Evolutionary conservation across 1,140 invertebrate species (phyloP), one percentile per base, ranked within the genome.

Genomic region (Drosophila bifasciata): DNA sequence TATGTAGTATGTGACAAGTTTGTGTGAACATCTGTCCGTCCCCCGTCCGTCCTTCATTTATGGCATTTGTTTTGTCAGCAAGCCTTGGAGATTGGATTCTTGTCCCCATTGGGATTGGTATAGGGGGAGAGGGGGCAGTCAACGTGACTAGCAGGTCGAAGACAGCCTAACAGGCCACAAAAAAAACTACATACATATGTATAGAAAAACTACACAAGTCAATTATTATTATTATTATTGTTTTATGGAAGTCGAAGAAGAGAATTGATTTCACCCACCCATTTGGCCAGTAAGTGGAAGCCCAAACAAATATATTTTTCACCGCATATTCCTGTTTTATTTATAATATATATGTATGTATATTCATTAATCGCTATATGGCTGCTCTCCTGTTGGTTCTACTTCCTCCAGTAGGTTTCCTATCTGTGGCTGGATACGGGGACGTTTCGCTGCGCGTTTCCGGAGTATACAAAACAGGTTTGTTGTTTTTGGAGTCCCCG

Each of bases 31-130:
- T 73, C 67, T 79, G 76, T 64, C 64, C 60, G 7, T 25, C 23
- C 23, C 68, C 67, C 76, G 72, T 63, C 60, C 63, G 79, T 73
- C 66, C 59, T 69, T 85, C 77, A 85, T 86, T 85, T 86, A 85
- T 85, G 60, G 73, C 77, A 81, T 85, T 85, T 85, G 81, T 85
- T 86, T 85, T 85, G 81, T 76, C 81, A 86, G 64, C 70, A 73
- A 51, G 58, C 59, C 69, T 77, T 66, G 83, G 73, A 86, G 81
- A 85, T 85, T 85, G 79, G 83, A 85, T 85, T 80, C 73, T 50
- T 21, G 45, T 23, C 53, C 45, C 41, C 68, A 51, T 57, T 63
- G 81, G 32, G 32, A 5, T 21, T 21, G 19, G 19, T 21, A 21
- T 21, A 13, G 4, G 1, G 32, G 0, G 32, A 8, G 3, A 4